Base-by-base conservation (phyloP, 2,888 invertebrate species). In the Lepidocyrtinus sp. region DNA sequence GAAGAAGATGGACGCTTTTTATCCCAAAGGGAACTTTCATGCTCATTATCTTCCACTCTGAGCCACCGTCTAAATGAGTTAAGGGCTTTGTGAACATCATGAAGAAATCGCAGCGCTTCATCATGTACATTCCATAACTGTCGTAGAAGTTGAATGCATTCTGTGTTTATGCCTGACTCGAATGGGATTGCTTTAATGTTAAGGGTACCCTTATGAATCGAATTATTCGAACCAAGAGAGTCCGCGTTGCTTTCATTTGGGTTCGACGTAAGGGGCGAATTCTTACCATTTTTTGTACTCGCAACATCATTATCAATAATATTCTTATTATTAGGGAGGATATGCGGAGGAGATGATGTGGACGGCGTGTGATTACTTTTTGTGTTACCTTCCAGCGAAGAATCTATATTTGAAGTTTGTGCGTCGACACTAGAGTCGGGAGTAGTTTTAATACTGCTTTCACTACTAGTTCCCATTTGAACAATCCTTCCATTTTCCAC, bases 61-160 rank as follows among this genome's bases (percentile, higher is more conserved):
- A 84, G 59, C 62, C 80, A 72, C 46, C 69, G 80, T 17, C 84
- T 26, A n/a, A 77, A 70, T 3, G 67, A 27, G 63, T 64, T 77
- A 15, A 84, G 68, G 1, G 78, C 69, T 5, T 22, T 25, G 27
- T 82, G 79, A 15, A 84, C 26, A 21, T 69, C 36, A 15, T 77
- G 68, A 17, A 84, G 61, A 69, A 83, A 84, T 19, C 79, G 68
- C 24, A 76, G 75, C 3, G 83, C 82, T 55, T 85, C 84, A 15
- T 86, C 87, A 61, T 86, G 87, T 26, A 85, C 81, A 55, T 82
- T 86, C 87, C 87, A 87, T 12, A 87, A 46, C 70, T 85, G 85
- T 22, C 86, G 59, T 3, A 87, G 75, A 7, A 87, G 75, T 73
- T 86, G 86, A 27, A 86, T 84, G 62, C 85, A 85, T 62, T 87